Evolutionary conservation across 2,797 vertebrate genomes (phyloP).

Genomic region (Aphelocoma californica): DNA sequence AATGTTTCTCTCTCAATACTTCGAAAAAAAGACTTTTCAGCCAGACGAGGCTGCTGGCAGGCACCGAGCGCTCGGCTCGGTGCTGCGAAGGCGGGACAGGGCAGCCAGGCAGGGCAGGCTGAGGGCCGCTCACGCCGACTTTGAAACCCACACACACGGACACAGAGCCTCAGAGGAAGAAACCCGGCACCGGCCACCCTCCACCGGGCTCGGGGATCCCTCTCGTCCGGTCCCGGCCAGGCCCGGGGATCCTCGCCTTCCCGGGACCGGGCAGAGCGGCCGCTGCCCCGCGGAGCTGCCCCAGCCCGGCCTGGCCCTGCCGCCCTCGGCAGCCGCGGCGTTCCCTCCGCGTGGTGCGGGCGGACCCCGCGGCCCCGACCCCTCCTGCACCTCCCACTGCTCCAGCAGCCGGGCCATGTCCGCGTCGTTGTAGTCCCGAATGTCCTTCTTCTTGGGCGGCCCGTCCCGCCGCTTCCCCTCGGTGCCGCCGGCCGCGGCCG

Average conservation of each 20-base stretch:
- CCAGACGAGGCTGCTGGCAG: not conserved
- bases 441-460: conserved; percentile 89
- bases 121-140: not conserved
- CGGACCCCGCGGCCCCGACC: not conserved
- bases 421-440: conserved; percentile 95
- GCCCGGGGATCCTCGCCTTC: not conserved
- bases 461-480: conserved; percentile 11
- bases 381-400: conserved; percentile 89
- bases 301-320: not conserved
- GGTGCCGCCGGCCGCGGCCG: not conserved
- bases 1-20: accelerated
- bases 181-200: not conserved
- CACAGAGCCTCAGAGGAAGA: not conserved
- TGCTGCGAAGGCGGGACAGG: not conserved
- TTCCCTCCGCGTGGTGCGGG: not conserved
- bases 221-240: not conserved
- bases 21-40: accelerated
- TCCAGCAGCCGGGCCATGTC: conserved; percentile 97
- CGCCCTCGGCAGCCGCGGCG: not conserved
- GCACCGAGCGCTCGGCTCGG: not conserved
- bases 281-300: not conserved
- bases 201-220: not conserved
- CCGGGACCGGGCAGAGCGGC: not conserved
- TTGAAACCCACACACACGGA: accelerated
- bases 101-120: not conserved